Evolutionary conservation across 2,888 invertebrate genomes (phyloP), one percentile per base, ranked within the genome.

Genomic region (Sinhomidia bicolor): DNA sequence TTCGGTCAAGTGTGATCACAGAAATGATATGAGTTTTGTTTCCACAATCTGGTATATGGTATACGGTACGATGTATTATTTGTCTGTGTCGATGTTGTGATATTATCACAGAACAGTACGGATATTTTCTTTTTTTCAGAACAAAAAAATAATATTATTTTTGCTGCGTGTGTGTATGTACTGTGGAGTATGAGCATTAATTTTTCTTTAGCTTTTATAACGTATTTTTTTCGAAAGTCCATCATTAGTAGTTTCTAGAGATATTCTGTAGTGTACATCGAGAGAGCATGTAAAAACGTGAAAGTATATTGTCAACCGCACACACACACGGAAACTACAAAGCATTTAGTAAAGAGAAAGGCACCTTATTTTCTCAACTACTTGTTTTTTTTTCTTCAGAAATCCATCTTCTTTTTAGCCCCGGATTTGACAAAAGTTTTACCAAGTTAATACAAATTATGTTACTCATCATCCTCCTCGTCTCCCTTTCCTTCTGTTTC

Each of bases 401-500:
- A 62, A 36, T 68, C 54, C 51, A 47, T 81, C 65, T 54, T 68
- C 51, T 44, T 82, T 71, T 81, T 7, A 44, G 23, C 44, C 26
- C n/a, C n/a, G 71, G 54, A 54, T 82, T 82, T 82, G 71, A 82
- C 51, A 65, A n/a, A 71, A 82, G 20, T 47, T n/a, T n/a, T 76
- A 14, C 54, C 32, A 82, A 82, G 54, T 74, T 71, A 84, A 84
- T 84, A 74, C 62, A 60, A 83, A 83, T 83, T 84, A 84, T 62
- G 44, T 84, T 60, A 76, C 62, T 76, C 74, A 84, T 84, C 71
- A 83, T 83, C 71, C n/a, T n/a, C n/a, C n/a, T n/a, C n/a, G n/a
- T n/a, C n/a, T n/a, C n/a, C n/a, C n/a, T n/a, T n/a, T 68, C 71
- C 26, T 32, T 10, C 7, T 17, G 12, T 81, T 68, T 65, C 51